These are phyloP conservation scores for Tyrophagus putrescentiae DNA, from an alignment of 1,140 invertebrate genomes.

Conservation along the genomic window DNA sequence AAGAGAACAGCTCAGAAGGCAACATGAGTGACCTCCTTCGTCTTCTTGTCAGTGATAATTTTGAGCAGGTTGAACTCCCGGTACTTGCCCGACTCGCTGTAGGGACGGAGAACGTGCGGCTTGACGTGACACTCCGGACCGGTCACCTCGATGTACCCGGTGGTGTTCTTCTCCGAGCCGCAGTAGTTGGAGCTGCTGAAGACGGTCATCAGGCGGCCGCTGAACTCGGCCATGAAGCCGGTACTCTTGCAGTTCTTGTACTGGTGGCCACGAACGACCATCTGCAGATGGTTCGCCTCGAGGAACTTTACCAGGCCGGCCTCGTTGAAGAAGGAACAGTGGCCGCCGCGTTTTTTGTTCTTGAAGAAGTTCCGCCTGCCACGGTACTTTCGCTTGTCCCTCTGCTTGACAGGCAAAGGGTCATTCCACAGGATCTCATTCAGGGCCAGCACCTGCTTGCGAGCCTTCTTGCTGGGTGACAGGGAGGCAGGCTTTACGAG, in stretches of 20 bases:
- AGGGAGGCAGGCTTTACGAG: neutral
- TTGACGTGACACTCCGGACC: too few relatives aligned
- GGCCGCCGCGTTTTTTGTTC: neutral
- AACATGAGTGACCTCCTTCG: too few relatives aligned
- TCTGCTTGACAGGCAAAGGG: neutral
- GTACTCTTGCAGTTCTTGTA: neutral
- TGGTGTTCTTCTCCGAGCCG: neutral
- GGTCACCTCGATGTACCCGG: neutral
- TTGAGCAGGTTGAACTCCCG: too few relatives aligned
- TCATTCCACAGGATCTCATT: conserved; percentile 10
- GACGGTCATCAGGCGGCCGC: neutral
- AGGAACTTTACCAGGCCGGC: neutral
- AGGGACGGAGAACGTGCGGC: too few relatives aligned
- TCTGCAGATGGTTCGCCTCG: neutral
- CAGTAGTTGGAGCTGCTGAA: neutral
- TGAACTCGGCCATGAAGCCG: neutral
- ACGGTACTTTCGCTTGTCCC: neutral
- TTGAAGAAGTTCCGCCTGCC: neutral
- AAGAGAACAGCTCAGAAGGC: too few relatives aligned
- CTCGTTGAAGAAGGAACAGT: neutral
- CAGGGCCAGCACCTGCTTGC: neutral
- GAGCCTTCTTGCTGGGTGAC: neutral
- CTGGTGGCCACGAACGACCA: conserved; percentile 2
- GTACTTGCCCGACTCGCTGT: too few relatives aligned
- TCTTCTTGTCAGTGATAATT: too few relatives aligned